Conservation (phyloP, 2,888 invertebrate species). For the Monoplex corrugatus region DNA sequence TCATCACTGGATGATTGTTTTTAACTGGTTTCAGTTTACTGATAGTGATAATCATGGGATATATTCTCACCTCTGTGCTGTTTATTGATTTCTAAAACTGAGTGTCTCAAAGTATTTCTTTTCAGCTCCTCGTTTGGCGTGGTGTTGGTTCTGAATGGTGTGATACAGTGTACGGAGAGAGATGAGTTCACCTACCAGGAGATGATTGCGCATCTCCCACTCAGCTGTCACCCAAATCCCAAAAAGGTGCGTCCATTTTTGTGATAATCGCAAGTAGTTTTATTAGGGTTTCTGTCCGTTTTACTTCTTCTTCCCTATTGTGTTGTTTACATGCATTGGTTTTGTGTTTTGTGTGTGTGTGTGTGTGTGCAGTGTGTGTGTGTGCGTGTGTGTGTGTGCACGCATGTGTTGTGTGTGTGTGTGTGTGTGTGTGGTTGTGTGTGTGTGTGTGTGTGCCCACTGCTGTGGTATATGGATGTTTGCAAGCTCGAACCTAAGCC, state of each 20-base stretch:
- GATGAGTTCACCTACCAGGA: conserved; percentile 99
- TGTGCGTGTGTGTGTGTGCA: too few relatives aligned
- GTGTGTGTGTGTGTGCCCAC: not conserved
- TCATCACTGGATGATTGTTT: not conserved
- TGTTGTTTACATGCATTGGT: too few relatives aligned
- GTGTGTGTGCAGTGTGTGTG: too few relatives aligned
- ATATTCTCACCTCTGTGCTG: not conserved
- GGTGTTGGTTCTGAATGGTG: conserved; percentile 94
- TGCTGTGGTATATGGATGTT: too few relatives aligned
- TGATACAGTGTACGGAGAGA: conserved; percentile 96
- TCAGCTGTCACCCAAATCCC: conserved; percentile 95
- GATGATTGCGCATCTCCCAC: conserved; percentile 96
- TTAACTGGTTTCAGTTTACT: not conserved
- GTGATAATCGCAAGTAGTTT: too few relatives aligned
- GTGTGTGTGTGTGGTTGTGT: conserved; percentile 5
- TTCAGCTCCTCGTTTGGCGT: conserved; percentile 86
- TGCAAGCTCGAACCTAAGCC: too few relatives aligned
- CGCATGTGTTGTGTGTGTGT: not conserved
- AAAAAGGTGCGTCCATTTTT: conserved; percentile 87
- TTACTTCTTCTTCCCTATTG: too few relatives aligned
- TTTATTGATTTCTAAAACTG: not conserved
- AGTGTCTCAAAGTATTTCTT: conserved; percentile 11
- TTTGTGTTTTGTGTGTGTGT: too few relatives aligned
- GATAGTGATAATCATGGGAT: not conserved
- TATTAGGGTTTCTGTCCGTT: too few relatives aligned